phyloP scores from a whole-genome alignment of 2,113 vertebrate genomes.

The Albula goreensis region DNA sequence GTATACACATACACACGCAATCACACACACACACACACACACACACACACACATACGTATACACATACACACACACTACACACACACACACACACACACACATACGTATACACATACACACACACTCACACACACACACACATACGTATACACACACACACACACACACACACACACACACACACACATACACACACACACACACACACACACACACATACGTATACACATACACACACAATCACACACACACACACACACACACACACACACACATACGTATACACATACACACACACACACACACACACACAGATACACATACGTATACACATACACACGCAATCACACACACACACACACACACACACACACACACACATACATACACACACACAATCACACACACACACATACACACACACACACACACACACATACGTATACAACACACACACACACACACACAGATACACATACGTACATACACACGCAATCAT shows the following conservation, averaged over 20 bases:
- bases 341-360: constrained; percentile 3
- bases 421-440: too few relatives aligned
- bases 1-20: background rate
- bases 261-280: background rate
- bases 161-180: background rate
- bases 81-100: constrained; percentile 5
- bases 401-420: background rate
- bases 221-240: too few relatives aligned
- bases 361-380: background rate
- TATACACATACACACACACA: background rate
- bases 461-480: background rate
- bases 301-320: background rate
- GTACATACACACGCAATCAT: too few relatives aligned
- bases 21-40: background rate
- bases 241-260: background rate
- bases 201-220: too few relatives aligned
- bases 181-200: background rate
- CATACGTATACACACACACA: constrained; percentile 9
- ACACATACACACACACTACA: too few relatives aligned
- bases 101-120: background rate
- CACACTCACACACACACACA: constrained; percentile 4
- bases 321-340: constrained; percentile 23
- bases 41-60: background rate
- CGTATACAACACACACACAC: background rate
- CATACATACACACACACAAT: background rate